These are phyloP conservation scores for Scaptodrosophila lebanonensis DNA, from an alignment of 1,140 invertebrate species.

Conservation along the genomic window DNA sequence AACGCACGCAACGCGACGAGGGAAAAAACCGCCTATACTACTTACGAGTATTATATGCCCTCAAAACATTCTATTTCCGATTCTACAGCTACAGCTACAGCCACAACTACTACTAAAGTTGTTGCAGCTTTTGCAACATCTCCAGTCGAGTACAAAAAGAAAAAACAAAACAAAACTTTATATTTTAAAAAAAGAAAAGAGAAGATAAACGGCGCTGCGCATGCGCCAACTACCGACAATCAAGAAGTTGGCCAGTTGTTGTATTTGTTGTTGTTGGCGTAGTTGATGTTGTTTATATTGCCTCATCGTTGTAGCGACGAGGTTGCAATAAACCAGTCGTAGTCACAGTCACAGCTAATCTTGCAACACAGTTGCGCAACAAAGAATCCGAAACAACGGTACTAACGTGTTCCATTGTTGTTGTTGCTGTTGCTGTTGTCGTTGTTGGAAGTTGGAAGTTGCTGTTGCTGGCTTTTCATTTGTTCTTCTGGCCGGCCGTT, in stretches of 20 bases:
- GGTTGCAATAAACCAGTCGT: conserved; percentile 73
- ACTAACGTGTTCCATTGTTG: conserved; percentile 64
- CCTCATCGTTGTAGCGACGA: conserved; percentile 19
- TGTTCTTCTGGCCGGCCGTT: not conserved
- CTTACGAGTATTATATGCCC: too few relatives aligned
- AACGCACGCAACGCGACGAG: conserved; percentile 68
- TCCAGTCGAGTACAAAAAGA: conserved; percentile 23
- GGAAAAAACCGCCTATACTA: too few relatives aligned
- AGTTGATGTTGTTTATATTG: too few relatives aligned
- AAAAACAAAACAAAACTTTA: conserved; percentile 11
- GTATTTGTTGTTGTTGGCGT: too few relatives aligned
- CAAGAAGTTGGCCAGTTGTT: conserved; percentile 40
- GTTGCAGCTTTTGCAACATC: conserved; percentile 69
- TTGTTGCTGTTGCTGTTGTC: conserved; percentile 22
- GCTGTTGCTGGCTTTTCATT: conserved; percentile 2
- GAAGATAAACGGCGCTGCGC: conserved; percentile 10
- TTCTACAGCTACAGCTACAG: not conserved
- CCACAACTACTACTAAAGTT: too few relatives aligned
- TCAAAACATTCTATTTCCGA: not conserved
- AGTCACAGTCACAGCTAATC: conserved; percentile 54
- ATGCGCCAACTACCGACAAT: conserved; percentile 29
- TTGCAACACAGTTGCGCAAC: conserved; percentile 77
- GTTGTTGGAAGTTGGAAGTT: conserved; percentile 33
- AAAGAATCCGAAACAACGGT: conserved; percentile 76
- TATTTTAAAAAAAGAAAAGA: conserved; percentile 14